phyloP scores from a whole-genome alignment of 2,888 invertebrate species.

The Oscheius sp. region DNA sequence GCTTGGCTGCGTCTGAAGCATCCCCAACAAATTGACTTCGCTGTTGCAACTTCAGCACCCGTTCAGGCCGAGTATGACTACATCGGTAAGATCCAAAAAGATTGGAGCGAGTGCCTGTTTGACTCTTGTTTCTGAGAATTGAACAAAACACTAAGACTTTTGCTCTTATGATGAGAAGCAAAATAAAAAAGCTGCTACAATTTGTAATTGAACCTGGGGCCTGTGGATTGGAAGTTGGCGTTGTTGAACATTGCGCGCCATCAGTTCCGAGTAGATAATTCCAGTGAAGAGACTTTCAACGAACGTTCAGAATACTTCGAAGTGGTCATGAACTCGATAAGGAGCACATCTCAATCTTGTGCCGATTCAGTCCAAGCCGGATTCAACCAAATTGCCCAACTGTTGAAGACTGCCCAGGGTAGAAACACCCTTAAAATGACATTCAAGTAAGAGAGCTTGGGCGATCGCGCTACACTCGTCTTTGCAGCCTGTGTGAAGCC shows the following conservation, averaged over 20 bases:
- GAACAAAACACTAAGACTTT: too few species aligned
- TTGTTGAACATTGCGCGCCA: too few species aligned
- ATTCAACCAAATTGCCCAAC: constrained; percentile 52
- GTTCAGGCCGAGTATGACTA: constrained; percentile 87
- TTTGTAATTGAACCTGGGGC: too few species aligned
- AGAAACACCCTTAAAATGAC: constrained; percentile 48
- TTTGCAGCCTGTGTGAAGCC: constrained; percentile 53
- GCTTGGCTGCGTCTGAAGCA: constrained; percentile 90
- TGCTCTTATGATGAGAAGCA: too few species aligned
- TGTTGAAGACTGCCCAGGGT: constrained; percentile 55
- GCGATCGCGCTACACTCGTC: neutral
- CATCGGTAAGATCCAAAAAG: constrained; percentile 77
- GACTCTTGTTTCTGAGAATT: too few species aligned
- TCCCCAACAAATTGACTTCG: constrained; percentile 82
- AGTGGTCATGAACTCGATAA: constrained; percentile 83
- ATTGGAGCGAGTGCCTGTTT: too few species aligned
- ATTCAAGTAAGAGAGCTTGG: constrained; percentile 42
- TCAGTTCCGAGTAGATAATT: too few species aligned
- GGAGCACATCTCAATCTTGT: constrained; percentile 63
- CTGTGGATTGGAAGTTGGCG: too few species aligned
- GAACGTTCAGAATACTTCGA: constrained; percentile 80
- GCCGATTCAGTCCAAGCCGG: constrained; percentile 55
- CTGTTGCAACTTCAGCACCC: constrained; percentile 90
- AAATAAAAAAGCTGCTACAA: too few species aligned
- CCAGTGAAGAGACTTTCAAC: too few species aligned